Conservation (phyloP, 2,797 vertebrate species). For the Garrulus glandarius region DNA sequence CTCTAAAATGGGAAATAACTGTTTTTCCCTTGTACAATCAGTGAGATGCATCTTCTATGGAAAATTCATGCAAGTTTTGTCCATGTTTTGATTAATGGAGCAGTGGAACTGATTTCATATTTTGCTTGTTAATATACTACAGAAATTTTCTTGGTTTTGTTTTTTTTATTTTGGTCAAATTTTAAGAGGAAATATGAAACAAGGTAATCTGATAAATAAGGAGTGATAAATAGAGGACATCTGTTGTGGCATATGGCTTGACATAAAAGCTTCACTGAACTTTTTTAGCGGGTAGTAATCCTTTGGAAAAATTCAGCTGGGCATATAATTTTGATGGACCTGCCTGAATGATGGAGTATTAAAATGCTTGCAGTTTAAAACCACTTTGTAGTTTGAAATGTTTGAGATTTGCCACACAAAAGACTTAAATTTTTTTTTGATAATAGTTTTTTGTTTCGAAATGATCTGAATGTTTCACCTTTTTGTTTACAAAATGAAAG, state of each 20-base stretch:
- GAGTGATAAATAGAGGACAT: neutral
- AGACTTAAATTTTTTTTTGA: neutral
- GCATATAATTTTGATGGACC: neutral
- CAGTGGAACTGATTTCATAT: neutral
- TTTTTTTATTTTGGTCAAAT: neutral
- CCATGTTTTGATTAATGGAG: neutral
- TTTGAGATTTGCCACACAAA: neutral
- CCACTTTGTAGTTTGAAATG: neutral
- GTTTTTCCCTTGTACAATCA: neutral
- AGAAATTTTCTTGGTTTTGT: neutral
- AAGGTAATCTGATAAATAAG: neutral
- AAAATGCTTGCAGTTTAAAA: neutral
- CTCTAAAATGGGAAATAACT: neutral
- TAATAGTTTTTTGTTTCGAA: neutral
- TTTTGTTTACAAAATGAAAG: neutral
- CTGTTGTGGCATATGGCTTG: conserved; percentile 32
- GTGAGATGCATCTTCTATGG: neutral
- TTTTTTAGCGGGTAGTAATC: conserved; percentile 40
- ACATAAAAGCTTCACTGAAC: conserved; percentile 27
- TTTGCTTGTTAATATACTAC: neutral
- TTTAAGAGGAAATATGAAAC: neutral
- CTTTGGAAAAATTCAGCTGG: conserved; percentile 39
- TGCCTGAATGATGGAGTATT: neutral
- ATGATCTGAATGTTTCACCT: neutral
- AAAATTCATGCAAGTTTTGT: neutral